These are phyloP conservation scores for Pipistrellus kuhlii DNA, from an alignment of 2,797 vertebrate genomes.

Conservation along the genomic window DNA sequence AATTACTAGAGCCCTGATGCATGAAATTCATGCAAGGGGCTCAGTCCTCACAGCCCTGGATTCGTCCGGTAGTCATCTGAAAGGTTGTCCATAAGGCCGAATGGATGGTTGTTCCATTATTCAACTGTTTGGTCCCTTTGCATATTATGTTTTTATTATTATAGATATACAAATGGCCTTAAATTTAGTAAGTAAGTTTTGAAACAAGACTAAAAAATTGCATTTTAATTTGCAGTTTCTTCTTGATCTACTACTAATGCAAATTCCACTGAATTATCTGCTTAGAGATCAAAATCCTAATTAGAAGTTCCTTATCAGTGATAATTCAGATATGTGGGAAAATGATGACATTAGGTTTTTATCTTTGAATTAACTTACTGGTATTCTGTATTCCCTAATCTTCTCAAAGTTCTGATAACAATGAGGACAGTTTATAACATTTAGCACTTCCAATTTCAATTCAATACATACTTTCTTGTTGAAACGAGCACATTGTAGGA, in stretches of 20 bases:
- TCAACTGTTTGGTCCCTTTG: fast-evolving
- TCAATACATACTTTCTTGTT: neutral
- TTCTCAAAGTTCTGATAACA: conserved; percentile 44
- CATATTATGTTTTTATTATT: too few species aligned
- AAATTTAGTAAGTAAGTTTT: conserved; percentile 62
- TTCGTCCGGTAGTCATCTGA: too few species aligned
- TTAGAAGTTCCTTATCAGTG: conserved; percentile 81
- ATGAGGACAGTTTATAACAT: neutral
- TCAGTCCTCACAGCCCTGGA: too few species aligned
- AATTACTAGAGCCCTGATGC: neutral
- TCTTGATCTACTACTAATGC: conserved; percentile 78
- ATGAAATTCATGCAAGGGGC: too few species aligned
- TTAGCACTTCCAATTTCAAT: neutral
- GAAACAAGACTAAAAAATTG: conserved; percentile 53
- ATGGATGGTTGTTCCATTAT: too few species aligned
- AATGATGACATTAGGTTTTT: conserved; percentile 79
- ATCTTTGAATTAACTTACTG: conserved; percentile 61
- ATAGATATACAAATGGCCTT: neutral
- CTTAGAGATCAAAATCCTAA: conserved; percentile 86
- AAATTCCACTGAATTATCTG: conserved; percentile 83
- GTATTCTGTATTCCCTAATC: conserved; percentile 5
- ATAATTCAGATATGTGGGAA: conserved; percentile 80
- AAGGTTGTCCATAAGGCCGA: too few species aligned
- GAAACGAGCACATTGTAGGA: neutral
- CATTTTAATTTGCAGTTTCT: conserved; percentile 75